Evolutionary conservation across 1,140 invertebrate species (phyloP).

Genomic region (Drosophila tropicalis): DNA sequence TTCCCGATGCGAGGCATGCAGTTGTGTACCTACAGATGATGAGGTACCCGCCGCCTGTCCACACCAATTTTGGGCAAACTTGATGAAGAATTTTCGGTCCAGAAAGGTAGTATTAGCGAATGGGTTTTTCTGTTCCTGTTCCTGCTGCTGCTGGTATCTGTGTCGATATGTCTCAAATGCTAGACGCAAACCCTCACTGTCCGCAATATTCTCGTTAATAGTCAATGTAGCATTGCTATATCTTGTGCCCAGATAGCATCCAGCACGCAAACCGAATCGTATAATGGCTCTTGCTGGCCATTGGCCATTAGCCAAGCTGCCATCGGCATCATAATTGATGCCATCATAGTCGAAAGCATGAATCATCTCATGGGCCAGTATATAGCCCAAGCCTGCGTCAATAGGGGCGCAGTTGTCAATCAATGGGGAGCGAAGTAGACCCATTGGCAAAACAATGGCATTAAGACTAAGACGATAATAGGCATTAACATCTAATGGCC

Average conservation of each 20-base stretch:
- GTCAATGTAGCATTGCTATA: constrained; percentile 63
- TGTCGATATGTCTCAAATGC: constrained; percentile 54
- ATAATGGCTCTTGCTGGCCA: constrained; percentile 69
- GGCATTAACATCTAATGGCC: constrained; percentile 69
- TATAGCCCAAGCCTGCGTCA: constrained; percentile 58
- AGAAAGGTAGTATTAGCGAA: not conserved
- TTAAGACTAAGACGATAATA: constrained; percentile 73
- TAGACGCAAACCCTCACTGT: constrained; percentile 70
- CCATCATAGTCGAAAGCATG: constrained; percentile 80
- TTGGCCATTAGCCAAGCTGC: constrained; percentile 47
- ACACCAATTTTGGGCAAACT: constrained; percentile 78
- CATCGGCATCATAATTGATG: constrained; percentile 70
- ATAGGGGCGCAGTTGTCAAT: constrained; percentile 1
- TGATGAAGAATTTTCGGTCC: constrained; percentile 55
- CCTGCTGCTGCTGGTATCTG: not conserved
- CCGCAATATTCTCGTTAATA: constrained; percentile 78
- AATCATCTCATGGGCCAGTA: constrained; percentile 72
- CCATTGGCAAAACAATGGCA: constrained; percentile 69
- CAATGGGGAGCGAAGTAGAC: constrained; percentile 53
- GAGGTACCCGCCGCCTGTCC: constrained; percentile 25
- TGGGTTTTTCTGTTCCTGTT: not conserved
- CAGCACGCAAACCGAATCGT: constrained; percentile 53
- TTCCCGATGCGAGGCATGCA: constrained; percentile 56
- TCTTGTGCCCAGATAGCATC: constrained; percentile 56
- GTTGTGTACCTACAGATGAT: not conserved